These are phyloP conservation scores for Mycetomoellerius zeteki DNA, from an alignment of 1,140 invertebrate species.

Conservation along the genomic window DNA sequence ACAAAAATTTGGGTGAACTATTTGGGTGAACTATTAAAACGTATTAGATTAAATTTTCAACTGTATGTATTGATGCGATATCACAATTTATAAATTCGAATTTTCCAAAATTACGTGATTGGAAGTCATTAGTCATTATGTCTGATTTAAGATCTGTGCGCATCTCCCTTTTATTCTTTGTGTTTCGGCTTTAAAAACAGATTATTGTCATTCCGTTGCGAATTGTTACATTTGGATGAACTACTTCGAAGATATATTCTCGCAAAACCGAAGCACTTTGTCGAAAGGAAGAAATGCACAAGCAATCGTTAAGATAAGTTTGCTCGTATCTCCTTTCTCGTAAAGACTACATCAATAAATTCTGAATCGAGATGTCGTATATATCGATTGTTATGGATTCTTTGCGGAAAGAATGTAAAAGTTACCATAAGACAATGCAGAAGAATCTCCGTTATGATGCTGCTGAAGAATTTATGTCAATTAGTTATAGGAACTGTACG, in stretches of 20 bases:
- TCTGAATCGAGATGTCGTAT: constrained; percentile 8
- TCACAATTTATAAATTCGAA: not conserved
- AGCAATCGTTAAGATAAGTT: constrained; percentile 54
- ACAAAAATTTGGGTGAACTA: too few relatives aligned
- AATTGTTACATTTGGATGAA: constrained; percentile 13
- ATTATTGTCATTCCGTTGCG: constrained; percentile 7
- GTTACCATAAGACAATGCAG: not conserved
- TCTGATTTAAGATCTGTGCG: not conserved
- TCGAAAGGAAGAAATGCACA: not conserved
- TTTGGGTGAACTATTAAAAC: too few relatives aligned
- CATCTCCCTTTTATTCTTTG: not conserved
- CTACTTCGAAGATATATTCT: constrained; percentile 33
- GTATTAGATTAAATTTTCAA: too few relatives aligned
- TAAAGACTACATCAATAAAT: constrained; percentile 50
- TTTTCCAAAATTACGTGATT: not conserved
- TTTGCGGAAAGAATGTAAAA: not conserved
- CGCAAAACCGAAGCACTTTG: not conserved
- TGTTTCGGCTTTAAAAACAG: constrained; percentile 4
- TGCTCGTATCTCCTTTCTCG: constrained; percentile 12
- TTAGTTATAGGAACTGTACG: not conserved
- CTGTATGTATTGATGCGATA: not conserved
- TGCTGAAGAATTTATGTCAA: not conserved
- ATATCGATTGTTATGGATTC: constrained; percentile 15
- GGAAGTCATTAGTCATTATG: not conserved
- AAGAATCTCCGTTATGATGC: not conserved